Evolutionary conservation across 2,113 vertebrate genomes (phyloP).

Genomic region (Brevimyrus niger): DNA sequence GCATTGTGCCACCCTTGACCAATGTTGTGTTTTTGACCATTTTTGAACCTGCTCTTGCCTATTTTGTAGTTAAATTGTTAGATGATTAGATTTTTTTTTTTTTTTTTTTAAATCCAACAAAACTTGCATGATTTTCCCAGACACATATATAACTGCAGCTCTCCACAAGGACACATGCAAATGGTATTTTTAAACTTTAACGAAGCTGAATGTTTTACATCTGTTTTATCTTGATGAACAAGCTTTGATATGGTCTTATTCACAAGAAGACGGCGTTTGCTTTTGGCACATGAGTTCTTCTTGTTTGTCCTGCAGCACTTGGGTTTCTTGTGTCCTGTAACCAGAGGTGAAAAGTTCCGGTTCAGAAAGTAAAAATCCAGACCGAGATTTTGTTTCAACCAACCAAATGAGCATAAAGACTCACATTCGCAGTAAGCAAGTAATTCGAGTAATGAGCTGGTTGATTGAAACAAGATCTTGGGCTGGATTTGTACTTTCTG

Average conservation of each 20-base stretch:
- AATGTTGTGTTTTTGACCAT: neutral
- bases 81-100: neutral
- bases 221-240: neutral
- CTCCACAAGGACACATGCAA: neutral
- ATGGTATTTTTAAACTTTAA: neutral
- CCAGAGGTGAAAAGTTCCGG: too few relatives aligned
- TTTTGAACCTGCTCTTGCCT: neutral
- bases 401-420: too few relatives aligned
- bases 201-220: neutral
- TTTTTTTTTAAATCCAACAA: neutral
- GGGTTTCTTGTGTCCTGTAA: neutral
- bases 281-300: neutral
- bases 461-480: too few relatives aligned
- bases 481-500: too few relatives aligned
- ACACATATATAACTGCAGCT: neutral
- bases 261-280: neutral
- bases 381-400: too few relatives aligned
- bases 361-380: too few relatives aligned
- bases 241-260: neutral
- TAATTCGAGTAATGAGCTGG: too few relatives aligned
- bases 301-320: neutral
- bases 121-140: neutral
- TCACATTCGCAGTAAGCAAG: too few relatives aligned
- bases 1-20: neutral
- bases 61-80: neutral